Evolutionary conservation across 1,140 invertebrate genomes (phyloP).

Genomic region (Plutomurus gul): DNA sequence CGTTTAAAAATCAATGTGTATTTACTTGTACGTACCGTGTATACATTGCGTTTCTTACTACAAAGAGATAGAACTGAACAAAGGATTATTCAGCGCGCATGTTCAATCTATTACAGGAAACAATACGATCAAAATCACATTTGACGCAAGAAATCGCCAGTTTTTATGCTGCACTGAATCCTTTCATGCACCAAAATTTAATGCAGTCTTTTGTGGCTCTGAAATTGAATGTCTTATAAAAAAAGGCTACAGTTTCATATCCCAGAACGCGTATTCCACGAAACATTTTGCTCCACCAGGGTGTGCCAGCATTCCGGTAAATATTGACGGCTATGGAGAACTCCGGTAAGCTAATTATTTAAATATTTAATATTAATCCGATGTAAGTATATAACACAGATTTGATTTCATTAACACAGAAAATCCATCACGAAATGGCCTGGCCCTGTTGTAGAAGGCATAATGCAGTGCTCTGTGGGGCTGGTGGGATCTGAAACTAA

Average conservation of each 20-base stretch:
- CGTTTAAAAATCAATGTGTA: not conserved
- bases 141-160: conserved; percentile 37
- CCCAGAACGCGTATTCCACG: conserved; percentile 42
- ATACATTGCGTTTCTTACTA: too few relatives aligned
- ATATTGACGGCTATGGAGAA: conserved; percentile 39
- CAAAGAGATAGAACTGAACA: too few relatives aligned
- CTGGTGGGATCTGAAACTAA: conserved; percentile 3
- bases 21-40: not conserved
- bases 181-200: conserved; percentile 36
- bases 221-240: conserved; percentile 31
- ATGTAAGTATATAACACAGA: not conserved
- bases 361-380: not conserved
- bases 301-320: conserved; percentile 39
- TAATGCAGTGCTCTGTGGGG: conserved; percentile 34
- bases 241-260: conserved; percentile 15
- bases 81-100: too few relatives aligned
- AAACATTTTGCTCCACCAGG: conserved; percentile 41
- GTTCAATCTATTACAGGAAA: too few relatives aligned
- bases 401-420: not conserved
- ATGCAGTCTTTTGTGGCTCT: conserved; percentile 36
- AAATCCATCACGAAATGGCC: conserved; percentile 39
- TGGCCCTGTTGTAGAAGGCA: conserved; percentile 13
- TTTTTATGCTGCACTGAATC: conserved; percentile 38
- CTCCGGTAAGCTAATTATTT: conserved; percentile 11
- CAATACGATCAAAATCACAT: conserved; percentile 20